These are phyloP conservation scores for Neomonachus schauinslandi DNA, from an alignment of 2,113 vertebrate species.

Conservation along the genomic window DNA sequence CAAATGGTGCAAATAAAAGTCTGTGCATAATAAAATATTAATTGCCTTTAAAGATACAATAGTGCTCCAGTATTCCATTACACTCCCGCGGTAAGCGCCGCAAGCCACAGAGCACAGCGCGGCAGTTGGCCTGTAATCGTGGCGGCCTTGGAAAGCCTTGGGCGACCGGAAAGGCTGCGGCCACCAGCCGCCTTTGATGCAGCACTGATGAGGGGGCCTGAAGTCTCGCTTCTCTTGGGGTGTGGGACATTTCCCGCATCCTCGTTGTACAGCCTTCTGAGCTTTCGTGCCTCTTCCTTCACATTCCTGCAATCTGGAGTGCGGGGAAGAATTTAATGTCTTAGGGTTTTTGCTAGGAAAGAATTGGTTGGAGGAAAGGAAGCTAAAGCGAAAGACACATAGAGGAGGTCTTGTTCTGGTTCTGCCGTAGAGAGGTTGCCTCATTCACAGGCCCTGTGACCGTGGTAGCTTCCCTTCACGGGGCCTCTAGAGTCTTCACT, in stretches of 20 bases:
- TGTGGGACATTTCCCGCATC: background rate
- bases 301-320: constrained; percentile 6
- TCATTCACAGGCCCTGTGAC: accelerated
- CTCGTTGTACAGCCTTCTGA: accelerated
- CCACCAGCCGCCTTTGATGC: background rate
- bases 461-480: accelerated
- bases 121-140: background rate
- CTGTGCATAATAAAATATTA: constrained; percentile 67
- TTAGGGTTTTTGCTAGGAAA: background rate
- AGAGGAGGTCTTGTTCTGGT: background rate
- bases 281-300: background rate
- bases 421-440: background rate
- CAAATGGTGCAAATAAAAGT: constrained; percentile 76
- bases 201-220: background rate
- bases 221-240: background rate
- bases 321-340: background rate
- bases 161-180: background rate
- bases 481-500: background rate
- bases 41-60: constrained; percentile 78
- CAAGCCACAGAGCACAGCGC: background rate
- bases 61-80: constrained; percentile 66
- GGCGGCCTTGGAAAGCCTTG: background rate
- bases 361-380: background rate
- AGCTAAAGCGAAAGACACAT: background rate
- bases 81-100: constrained; percentile 44